These are phyloP conservation scores for Mythimna loreyi DNA, from an alignment of 2,888 invertebrate species.

Conservation along the genomic window DNA sequence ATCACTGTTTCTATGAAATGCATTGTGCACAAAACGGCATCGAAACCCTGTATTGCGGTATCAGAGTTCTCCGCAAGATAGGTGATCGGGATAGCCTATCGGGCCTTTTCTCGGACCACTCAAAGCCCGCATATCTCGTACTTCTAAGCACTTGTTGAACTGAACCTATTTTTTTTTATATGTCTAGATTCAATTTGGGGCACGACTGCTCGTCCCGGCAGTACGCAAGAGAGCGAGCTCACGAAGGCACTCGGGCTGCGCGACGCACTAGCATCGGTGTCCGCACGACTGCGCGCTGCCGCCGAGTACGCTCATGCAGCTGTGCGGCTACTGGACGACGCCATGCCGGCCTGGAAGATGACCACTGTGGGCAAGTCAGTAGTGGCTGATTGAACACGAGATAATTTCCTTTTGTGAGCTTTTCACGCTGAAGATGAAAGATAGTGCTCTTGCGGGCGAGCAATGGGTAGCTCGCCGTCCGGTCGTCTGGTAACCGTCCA, in stretches of 20 bases:
- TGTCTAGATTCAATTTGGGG: slow-evolving; percentile 80
- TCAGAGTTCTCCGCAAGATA: too few species aligned
- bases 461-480: too few species aligned
- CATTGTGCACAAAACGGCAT: too few species aligned
- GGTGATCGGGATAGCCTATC: too few species aligned
- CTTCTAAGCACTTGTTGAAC: too few species aligned
- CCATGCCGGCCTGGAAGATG: slow-evolving; percentile 86
- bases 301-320: slow-evolving; percentile 83
- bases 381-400: background rate
- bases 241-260: slow-evolving; percentile 78
- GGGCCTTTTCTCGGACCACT: too few species aligned
- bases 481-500: too few species aligned
- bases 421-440: too few species aligned
- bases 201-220: slow-evolving; percentile 74
- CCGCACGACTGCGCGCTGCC: slow-evolving; percentile 81
- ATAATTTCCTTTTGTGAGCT: background rate
- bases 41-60: too few species aligned
- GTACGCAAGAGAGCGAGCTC: slow-evolving; percentile 75
- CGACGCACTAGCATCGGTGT: slow-evolving; percentile 83
- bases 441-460: too few species aligned
- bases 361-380: slow-evolving; percentile 85
- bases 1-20: too few species aligned
- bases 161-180: background rate
- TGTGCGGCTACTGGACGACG: slow-evolving; percentile 79
- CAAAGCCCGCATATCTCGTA: too few species aligned